These are phyloP conservation scores for Carlito syrichta DNA, from an alignment of 2,113 vertebrate genomes.

Conservation along the genomic window DNA sequence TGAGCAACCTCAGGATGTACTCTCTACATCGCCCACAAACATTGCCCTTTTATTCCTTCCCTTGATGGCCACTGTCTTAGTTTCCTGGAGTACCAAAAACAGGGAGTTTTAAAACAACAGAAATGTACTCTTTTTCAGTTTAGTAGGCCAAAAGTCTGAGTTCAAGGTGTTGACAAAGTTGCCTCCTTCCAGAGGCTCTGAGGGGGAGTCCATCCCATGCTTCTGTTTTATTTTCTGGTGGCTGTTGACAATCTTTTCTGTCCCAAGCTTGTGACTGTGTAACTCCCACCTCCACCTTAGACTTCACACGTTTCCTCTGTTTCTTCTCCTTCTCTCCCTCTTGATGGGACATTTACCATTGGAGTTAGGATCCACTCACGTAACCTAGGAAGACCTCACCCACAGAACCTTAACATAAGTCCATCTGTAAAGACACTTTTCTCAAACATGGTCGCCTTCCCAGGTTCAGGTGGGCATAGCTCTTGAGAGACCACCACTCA, in stretches of 20 bases:
- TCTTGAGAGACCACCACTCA: background rate
- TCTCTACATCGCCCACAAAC: no score
- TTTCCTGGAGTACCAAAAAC: background rate
- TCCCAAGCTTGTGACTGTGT: background rate
- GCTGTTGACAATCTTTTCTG: background rate
- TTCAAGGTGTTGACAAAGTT: background rate
- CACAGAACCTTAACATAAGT: background rate
- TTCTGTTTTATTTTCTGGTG: background rate
- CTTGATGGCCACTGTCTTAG: background rate
- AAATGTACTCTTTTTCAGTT: background rate
- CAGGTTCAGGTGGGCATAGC: background rate
- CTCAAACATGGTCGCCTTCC: background rate
- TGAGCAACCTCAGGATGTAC: background rate
- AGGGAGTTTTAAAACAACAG: background rate
- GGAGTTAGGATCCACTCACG: background rate
- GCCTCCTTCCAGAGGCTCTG: background rate
- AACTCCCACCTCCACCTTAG: background rate
- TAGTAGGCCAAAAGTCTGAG: background rate
- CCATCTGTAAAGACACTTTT: background rate
- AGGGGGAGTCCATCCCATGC: background rate
- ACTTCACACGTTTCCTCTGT: background rate
- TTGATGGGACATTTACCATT: background rate
- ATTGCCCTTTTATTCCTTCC: background rate
- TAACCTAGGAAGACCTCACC: background rate
- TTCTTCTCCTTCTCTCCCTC: background rate